These are phyloP conservation scores for Hirundichthys speculiger DNA, from an alignment of 2,113 vertebrate species.

Conservation along the genomic window DNA sequence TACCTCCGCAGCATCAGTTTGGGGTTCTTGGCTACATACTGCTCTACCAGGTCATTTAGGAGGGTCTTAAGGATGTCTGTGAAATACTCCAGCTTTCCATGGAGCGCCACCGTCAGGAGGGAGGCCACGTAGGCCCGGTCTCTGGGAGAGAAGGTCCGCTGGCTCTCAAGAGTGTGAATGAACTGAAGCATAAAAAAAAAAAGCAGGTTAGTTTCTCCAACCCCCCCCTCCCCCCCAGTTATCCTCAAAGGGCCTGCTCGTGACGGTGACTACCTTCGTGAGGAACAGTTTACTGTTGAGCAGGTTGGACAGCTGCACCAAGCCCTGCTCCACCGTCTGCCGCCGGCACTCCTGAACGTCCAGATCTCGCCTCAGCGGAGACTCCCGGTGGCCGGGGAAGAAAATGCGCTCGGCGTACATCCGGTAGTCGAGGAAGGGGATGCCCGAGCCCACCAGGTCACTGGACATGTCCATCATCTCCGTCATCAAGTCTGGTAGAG, in stretches of 20 bases:
- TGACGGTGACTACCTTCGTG: conserved; percentile 86
- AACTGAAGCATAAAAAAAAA: conserved; percentile 76
- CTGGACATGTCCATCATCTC: conserved; percentile 99
- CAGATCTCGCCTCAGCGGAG: conserved; percentile 90
- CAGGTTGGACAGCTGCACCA: conserved; percentile 96
- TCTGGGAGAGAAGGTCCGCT: conserved; percentile 93
- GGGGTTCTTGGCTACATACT: conserved; percentile 98
- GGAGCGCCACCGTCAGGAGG: conserved; percentile 91
- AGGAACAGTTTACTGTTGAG: conserved; percentile 99
- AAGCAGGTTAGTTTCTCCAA: neutral
- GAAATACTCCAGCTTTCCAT: conserved; percentile 97
- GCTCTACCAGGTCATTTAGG: conserved; percentile 94
- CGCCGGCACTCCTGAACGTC: conserved; percentile 93
- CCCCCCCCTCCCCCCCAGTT: neutral
- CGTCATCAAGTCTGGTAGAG: conserved; percentile 93
- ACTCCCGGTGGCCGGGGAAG: conserved; percentile 95
- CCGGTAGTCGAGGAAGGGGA: conserved; percentile 96
- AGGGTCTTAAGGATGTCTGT: conserved; percentile 97
- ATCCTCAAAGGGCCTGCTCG: accelerated
- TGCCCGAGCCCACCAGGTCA: conserved; percentile 94
- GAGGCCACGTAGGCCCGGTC: conserved; percentile 96
- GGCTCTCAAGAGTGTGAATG: conserved; percentile 97
- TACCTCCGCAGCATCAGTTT: conserved; percentile 97
- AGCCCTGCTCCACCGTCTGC: conserved; percentile 95
- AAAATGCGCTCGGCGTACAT: conserved; percentile 96